Base-by-base conservation (phyloP, 2,797 vertebrate species). In the Rhinoraja longicauda region DNA sequence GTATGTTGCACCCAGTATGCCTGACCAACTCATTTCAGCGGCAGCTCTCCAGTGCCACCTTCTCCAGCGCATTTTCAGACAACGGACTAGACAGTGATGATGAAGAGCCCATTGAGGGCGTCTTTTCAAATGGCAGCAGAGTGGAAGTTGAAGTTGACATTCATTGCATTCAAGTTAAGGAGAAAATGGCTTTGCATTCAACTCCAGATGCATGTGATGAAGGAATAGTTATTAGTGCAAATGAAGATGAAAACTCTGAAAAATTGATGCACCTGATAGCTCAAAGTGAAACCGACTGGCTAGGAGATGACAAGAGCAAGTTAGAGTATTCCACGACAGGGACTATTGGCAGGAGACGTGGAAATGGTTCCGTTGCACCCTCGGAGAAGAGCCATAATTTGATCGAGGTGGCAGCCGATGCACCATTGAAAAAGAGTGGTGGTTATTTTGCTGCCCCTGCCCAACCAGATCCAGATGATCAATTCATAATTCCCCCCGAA, bases 401-500 rank as follows among this genome's bases (percentile, higher is more conserved):
- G 19, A 99, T 99, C 0, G 99, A 99, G 94, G 97, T 99, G 26
- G 99, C 98, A 0, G 94, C 97, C 0, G 98, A 99, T 0, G 98
- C 97, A 0, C 99, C 99, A 0, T 97, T 98, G 0, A 97, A 97
- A 93, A 99, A 97, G 95, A 95, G 96, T 0, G 98, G 99, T 0
- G 99, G 98, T 15, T 99, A 99, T 95, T 99, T 99, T 81, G 98
- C 98, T 0, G 99, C 99, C 39, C 98, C 99, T 0, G 98, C 99
- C 0, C 98, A 99, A 93, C 98, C 98, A 0, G 99, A 99, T 94
- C 99, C 98, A 0, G 98, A 99, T 0, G 99, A 99, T 94, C 98
- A 99, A 96, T 99, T 99, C 94, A 99, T 99, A 95, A 98, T 99
- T 93, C 99, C 99, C 0, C 99, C 99, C 0, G 99, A 99, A 95